phyloP scores from a whole-genome alignment of 1,140 invertebrate genomes.

The Drosophila eugracilis region DNA sequence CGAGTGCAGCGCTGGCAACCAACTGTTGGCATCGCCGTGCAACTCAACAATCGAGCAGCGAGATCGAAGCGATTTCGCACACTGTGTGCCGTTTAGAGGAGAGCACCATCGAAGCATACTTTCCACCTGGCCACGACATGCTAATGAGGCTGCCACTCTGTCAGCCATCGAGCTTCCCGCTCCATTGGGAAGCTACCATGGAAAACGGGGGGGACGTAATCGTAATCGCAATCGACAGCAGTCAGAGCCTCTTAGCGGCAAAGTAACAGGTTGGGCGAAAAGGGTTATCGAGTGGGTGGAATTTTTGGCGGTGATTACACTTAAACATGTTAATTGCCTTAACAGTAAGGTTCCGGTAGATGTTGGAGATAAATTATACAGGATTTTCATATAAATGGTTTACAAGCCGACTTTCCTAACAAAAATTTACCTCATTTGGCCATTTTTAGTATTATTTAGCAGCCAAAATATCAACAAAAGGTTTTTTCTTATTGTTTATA shows the following conservation, averaged over 20 bases:
- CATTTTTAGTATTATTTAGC: too few species aligned
- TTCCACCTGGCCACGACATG: slow-evolving; percentile 61
- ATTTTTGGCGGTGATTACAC: slow-evolving; percentile 2
- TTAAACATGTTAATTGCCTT: too few species aligned
- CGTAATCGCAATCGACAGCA: slow-evolving; percentile 66
- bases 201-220: slow-evolving; percentile 7
- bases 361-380: too few species aligned
- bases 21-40: slow-evolving; percentile 61
- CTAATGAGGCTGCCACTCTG: slow-evolving; percentile 68
- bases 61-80: slow-evolving; percentile 52
- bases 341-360: too few species aligned
- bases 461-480: too few species aligned
- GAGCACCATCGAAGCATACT: slow-evolving; percentile 68
- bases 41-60: slow-evolving; percentile 11
- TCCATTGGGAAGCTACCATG: background rate
- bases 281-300: slow-evolving; percentile 2
- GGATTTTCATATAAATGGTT: too few species aligned
- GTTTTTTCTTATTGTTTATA: too few species aligned
- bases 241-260: slow-evolving; percentile 66
- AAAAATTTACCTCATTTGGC: too few species aligned
- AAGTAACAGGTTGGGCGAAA: slow-evolving; percentile 41
- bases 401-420: too few species aligned
- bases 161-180: slow-evolving; percentile 1
- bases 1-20: slow-evolving; percentile 62
- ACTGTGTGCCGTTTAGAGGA: slow-evolving; percentile 25